Evolutionary conservation across 2,113 vertebrate genomes (phyloP).

Genomic region (Gambusia affinis): DNA sequence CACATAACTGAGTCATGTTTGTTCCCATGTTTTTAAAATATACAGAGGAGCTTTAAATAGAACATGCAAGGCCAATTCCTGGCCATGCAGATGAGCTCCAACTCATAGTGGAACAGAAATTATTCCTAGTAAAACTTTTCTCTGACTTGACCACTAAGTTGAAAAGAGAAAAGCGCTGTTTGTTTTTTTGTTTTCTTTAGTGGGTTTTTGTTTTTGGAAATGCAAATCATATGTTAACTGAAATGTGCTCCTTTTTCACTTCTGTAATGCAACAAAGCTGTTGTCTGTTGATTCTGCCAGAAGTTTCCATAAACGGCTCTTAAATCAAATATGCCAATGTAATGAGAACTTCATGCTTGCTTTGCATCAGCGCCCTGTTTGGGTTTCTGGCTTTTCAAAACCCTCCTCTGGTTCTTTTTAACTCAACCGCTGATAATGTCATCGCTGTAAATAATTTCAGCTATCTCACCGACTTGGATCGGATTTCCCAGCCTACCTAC

Average conservation of each 20-base stretch:
- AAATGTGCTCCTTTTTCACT: not conserved
- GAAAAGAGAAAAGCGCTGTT: too few relatives aligned
- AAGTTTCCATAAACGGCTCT: not conserved
- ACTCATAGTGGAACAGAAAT: too few relatives aligned
- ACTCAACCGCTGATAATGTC: not conserved
- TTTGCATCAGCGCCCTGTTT: not conserved
- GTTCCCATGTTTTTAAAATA: too few relatives aligned
- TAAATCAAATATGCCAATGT: too few relatives aligned
- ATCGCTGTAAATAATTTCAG: slow-evolving; percentile 24
- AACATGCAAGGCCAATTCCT: too few relatives aligned
- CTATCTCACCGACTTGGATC: slow-evolving; percentile 76
- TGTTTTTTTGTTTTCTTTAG: too few relatives aligned
- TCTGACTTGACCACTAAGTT: too few relatives aligned
- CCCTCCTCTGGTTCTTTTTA: not conserved
- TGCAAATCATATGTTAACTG: not conserved
- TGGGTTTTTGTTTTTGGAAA: not conserved
- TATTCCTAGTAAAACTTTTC: too few relatives aligned
- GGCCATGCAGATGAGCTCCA: too few relatives aligned
- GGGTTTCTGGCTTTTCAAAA: not conserved
- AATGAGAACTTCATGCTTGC: too few relatives aligned
- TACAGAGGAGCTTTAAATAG: too few relatives aligned
- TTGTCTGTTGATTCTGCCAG: not conserved
- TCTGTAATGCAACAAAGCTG: not conserved
- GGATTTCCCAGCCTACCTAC: slow-evolving; percentile 66
- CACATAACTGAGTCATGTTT: too few relatives aligned